Conservation (phyloP, 2,797 vertebrate genomes). For the Mastacembelus armatus region DNA sequence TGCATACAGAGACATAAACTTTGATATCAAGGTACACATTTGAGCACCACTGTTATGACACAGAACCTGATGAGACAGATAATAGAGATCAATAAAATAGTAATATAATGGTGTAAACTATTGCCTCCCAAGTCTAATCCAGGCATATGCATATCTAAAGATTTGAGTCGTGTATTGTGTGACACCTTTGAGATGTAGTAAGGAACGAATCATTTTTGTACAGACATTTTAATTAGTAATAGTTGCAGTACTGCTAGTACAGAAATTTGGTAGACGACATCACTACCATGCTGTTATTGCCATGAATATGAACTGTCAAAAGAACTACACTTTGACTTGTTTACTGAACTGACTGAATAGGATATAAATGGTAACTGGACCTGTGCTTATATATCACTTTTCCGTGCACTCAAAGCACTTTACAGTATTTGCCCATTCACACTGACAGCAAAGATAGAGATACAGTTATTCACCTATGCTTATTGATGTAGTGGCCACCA, state of each 20-base stretch:
- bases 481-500: too few relatives aligned
- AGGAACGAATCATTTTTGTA: not conserved
- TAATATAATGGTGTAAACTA: not conserved
- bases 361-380: not conserved
- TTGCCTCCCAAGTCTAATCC: not conserved
- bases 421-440: too few relatives aligned
- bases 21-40: not conserved
- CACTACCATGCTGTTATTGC: not conserved
- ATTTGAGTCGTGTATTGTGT: not conserved
- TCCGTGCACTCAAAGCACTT: not conserved
- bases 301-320: not conserved
- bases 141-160: not conserved
- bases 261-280: not conserved
- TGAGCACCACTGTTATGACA: not conserved
- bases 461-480: too few relatives aligned
- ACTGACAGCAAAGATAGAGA: too few relatives aligned
- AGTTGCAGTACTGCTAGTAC: not conserved
- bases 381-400: too few relatives aligned
- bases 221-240: not conserved
- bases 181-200: not conserved
- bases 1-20: too few relatives aligned
- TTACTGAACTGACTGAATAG: not conserved
- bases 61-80: not conserved
- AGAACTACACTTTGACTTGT: not conserved
- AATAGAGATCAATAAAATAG: too few relatives aligned